Evolutionary conservation across 2,797 vertebrate genomes (phyloP).

Genomic region (Gallinago solitaria): DNA sequence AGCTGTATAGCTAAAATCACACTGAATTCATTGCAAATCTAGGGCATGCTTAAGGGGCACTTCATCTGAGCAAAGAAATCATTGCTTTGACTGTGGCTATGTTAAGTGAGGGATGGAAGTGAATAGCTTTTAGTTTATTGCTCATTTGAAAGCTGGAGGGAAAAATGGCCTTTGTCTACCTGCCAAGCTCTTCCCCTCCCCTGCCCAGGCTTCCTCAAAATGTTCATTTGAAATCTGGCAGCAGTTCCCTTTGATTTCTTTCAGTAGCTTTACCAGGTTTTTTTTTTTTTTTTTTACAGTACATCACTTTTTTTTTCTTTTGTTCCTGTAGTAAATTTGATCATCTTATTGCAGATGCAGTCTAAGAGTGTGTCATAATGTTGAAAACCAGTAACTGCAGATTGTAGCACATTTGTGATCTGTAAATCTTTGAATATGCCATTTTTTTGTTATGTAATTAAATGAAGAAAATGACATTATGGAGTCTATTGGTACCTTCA

Average conservation of each 20-base stretch:
- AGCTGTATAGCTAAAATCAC: slow-evolving; percentile 28
- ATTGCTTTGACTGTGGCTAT: slow-evolving; percentile 58
- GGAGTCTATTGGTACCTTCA: neutral
- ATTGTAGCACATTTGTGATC: neutral
- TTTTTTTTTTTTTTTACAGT: neutral
- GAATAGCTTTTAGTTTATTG: slow-evolving; percentile 67
- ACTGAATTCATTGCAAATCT: slow-evolving; percentile 51
- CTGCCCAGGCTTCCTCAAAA: slow-evolving; percentile 32
- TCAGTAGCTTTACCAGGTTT: neutral
- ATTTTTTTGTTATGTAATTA: neutral
- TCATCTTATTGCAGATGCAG: neutral
- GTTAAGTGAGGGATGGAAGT: slow-evolving; percentile 48
- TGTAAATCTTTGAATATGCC: neutral
- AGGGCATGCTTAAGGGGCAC: slow-evolving; percentile 59
- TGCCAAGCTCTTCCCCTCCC: slow-evolving; percentile 16
- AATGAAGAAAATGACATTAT: neutral
- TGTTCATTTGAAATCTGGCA: slow-evolving; percentile 33
- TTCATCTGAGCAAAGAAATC: slow-evolving; percentile 63
- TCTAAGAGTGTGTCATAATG: neutral
- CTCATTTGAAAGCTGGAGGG: slow-evolving; percentile 64
- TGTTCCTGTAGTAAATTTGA: neutral
- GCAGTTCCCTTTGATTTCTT: slow-evolving; percentile 26
- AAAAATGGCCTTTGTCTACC: slow-evolving; percentile 56
- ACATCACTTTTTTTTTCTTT: neutral
- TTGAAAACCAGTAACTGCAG: neutral